These are phyloP conservation scores for Hippopotamyrus pictus DNA, from an alignment of 2,797 vertebrate genomes.

Conservation along the genomic window DNA sequence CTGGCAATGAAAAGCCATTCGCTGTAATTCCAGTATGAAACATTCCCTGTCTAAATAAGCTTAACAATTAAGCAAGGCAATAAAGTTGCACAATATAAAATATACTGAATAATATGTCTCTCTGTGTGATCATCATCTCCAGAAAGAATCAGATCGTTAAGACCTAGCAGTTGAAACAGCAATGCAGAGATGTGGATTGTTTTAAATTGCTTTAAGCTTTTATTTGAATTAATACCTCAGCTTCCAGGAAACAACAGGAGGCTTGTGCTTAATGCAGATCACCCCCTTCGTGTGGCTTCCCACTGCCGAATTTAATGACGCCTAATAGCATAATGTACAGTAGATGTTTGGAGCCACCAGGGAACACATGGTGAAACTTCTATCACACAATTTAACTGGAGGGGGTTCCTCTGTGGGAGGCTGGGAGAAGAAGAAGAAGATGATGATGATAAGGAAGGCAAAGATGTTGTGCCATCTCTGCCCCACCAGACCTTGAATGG, in stretches of 20 bases:
- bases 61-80: not conserved
- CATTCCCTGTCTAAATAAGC: not conserved
- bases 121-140: not conserved
- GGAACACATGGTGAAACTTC: not conserved
- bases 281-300: not conserved
- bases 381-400: not conserved
- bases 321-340: conserved; percentile 7
- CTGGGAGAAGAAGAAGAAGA: not conserved
- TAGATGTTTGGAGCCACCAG: not conserved
- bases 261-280: conserved; percentile 7
- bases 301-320: conserved; percentile 15
- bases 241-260: conserved; percentile 20
- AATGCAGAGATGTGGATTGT: conserved; percentile 18
- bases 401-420: not conserved
- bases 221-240: conserved; percentile 24
- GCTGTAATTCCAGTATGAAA: not conserved
- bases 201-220: conserved; percentile 23
- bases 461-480: not conserved
- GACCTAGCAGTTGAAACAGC: not conserved
- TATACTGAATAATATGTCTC: not conserved
- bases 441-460: not conserved
- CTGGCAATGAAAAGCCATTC: not conserved
- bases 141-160: not conserved
- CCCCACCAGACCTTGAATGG: not conserved
- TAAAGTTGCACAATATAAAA: not conserved